Evolutionary conservation across 1,140 invertebrate species (phyloP).

Genomic region (Watersipora subatra): DNA sequence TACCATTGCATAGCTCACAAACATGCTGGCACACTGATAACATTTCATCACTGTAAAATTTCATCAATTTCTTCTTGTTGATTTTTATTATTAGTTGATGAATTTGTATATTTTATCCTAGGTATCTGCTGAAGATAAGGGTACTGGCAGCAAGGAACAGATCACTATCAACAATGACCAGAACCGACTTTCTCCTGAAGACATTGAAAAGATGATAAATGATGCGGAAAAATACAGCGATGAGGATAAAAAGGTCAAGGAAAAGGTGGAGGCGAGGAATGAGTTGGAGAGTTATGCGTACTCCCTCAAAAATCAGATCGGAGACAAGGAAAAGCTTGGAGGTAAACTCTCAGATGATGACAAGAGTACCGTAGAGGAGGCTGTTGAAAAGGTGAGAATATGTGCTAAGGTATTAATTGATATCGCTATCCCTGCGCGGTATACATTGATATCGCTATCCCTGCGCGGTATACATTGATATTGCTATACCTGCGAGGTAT

Average conservation of each 20-base stretch:
- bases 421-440: too few relatives aligned
- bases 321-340: constrained; percentile 94
- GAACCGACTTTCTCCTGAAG: constrained; percentile 87
- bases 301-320: constrained; percentile 90
- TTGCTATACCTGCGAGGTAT: too few relatives aligned
- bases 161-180: constrained; percentile 98
- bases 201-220: constrained; percentile 96
- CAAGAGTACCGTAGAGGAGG: constrained; percentile 83
- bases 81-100: too few relatives aligned
- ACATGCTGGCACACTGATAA: too few relatives aligned
- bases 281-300: constrained; percentile 91
- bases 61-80: too few relatives aligned
- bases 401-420: too few relatives aligned
- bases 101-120: too few relatives aligned
- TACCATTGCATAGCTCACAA: too few relatives aligned
- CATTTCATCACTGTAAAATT: too few relatives aligned
- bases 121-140: constrained; percentile 92
- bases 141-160: constrained; percentile 93
- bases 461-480: too few relatives aligned
- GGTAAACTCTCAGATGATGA: constrained; percentile 79
- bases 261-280: constrained; percentile 79
- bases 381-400: constrained; percentile 85
- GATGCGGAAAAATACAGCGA: constrained; percentile 97
- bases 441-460: too few relatives aligned
- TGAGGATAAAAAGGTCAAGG: constrained; percentile 85